These are phyloP conservation scores for Lochmaea capreae DNA, from an alignment of 2,888 invertebrate genomes.

Conservation along the genomic window DNA sequence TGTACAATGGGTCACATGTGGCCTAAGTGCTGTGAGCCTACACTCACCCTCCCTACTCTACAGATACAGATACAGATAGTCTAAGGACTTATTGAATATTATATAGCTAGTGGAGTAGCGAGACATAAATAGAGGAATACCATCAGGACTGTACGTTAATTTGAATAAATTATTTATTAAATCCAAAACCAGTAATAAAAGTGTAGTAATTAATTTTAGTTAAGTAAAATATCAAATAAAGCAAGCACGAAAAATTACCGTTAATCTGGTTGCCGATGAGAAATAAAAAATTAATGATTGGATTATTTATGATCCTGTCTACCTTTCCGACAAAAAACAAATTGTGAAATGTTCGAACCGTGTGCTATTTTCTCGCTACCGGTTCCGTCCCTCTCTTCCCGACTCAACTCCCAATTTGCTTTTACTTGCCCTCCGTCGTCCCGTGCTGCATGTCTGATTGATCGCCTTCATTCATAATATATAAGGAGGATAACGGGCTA, in stretches of 20 bases:
- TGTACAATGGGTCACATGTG: too few relatives aligned
- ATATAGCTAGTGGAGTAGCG: too few relatives aligned
- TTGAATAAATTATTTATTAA: too few relatives aligned
- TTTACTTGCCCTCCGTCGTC: conserved; percentile 8
- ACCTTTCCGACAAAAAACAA: conserved; percentile 40
- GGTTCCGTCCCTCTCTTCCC: conserved; percentile 2
- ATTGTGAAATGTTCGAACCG: conserved; percentile 35
- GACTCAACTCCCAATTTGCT: conserved; percentile 19
- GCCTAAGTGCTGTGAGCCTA: too few relatives aligned
- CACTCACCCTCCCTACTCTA: too few relatives aligned
- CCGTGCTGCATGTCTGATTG: conserved; percentile 26
- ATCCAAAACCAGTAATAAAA: too few relatives aligned
- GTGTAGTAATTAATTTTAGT: background rate
- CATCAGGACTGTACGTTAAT: too few relatives aligned
- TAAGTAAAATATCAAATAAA: conserved; percentile 1
- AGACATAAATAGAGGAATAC: too few relatives aligned
- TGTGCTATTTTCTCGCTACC: conserved; percentile 31
- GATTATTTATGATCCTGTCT: conserved; percentile 40
- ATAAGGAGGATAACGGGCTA: conserved; percentile 12
- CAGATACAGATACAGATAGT: too few relatives aligned
- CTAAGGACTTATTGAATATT: too few relatives aligned
- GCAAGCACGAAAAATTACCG: conserved; percentile 35
- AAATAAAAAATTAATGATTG: conserved; percentile 41
- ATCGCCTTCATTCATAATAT: conserved; percentile 31
- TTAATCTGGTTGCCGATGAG: conserved; percentile 39